phyloP scores from a whole-genome alignment of 2,888 invertebrate species.

The Agrochola circellaris region DNA sequence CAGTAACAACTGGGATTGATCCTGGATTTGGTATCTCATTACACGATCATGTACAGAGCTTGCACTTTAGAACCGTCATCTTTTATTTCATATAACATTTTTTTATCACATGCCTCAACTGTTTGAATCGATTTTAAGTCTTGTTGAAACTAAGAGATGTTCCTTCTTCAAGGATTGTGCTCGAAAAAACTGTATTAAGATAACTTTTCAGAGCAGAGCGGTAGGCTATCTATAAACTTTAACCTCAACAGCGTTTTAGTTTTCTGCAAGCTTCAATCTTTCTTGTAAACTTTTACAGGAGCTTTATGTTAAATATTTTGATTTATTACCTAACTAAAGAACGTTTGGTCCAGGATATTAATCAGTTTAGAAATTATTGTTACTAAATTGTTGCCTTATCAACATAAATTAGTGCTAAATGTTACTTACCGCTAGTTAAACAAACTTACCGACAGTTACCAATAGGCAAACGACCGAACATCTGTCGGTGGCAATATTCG shows the following conservation, averaged over 20 bases:
- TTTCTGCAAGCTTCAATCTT: conserved; percentile 43
- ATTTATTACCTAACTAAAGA: conserved; percentile 20
- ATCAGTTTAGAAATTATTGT: not conserved
- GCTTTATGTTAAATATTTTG: conserved; percentile 26
- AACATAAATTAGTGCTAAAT: not conserved
- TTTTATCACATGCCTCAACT: not conserved
- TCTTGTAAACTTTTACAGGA: conserved; percentile 30
- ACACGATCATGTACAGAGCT: not conserved
- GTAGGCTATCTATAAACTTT: conserved; percentile 42
- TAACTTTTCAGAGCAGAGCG: conserved; percentile 35
- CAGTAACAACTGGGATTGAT: not conserved
- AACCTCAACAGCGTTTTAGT: conserved; percentile 37
- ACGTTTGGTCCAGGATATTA: not conserved
- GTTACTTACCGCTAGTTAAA: conserved; percentile 54
- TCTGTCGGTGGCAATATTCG: conserved; percentile 79
- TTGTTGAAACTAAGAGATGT: not conserved
- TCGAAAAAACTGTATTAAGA: conserved; percentile 28
- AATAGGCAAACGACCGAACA: conserved; percentile 68
- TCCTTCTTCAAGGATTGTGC: conserved; percentile 20
- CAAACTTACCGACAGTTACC: conserved; percentile 61
- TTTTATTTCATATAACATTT: not conserved
- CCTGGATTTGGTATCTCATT: conserved; percentile 8
- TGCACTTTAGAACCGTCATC: not conserved
- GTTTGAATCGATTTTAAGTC: not conserved
- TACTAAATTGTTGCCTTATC: not conserved